A percentile compares a stretch with the other conserved stretches of the same genome.
Evolutionary conservation across 2,113 vertebrate genomes (phyloP).

Genomic region (Proterorhinus semilunaris): DNA sequence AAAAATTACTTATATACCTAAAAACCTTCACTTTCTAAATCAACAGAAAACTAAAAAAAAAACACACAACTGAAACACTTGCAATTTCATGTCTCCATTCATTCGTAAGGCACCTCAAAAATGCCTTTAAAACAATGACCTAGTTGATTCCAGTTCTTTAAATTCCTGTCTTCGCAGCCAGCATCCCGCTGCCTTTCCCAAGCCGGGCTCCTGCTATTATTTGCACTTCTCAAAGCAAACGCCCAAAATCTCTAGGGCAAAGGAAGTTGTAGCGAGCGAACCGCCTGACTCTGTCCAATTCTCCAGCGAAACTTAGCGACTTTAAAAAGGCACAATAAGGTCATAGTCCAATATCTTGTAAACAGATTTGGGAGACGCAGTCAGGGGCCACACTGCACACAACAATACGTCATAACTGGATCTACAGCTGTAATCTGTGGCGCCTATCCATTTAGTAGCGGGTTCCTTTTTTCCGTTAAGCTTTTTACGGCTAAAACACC

Average conservation of each 20-base stretch:
- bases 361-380: neutral
- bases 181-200: constrained; percentile 61
- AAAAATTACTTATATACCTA: too few relatives aligned
- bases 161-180: constrained; percentile 52
- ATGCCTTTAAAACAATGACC: constrained; percentile 59
- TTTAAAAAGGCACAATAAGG: constrained; percentile 10
- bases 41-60: too few relatives aligned
- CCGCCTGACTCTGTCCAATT: constrained; percentile 12
- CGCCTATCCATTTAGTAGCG: too few relatives aligned
- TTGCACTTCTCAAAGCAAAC: constrained; percentile 48
- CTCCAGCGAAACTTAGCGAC: constrained; percentile 12
- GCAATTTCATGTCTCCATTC: constrained; percentile 19
- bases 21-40: too few relatives aligned
- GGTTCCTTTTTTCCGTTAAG: too few relatives aligned
- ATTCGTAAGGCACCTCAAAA: neutral
- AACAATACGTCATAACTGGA: neutral
- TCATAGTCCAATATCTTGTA: neutral
- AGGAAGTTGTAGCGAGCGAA: constrained; percentile 34
- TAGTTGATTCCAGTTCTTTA: constrained; percentile 34
- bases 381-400: neutral
- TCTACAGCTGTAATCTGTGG: too few relatives aligned
- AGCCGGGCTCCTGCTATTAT: constrained; percentile 59
- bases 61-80: constrained; percentile 6
- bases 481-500: too few relatives aligned
- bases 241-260: constrained; percentile 42